Base-by-base conservation (phyloP, 2,113 vertebrate species). In the Apteryx owenii region DNA sequence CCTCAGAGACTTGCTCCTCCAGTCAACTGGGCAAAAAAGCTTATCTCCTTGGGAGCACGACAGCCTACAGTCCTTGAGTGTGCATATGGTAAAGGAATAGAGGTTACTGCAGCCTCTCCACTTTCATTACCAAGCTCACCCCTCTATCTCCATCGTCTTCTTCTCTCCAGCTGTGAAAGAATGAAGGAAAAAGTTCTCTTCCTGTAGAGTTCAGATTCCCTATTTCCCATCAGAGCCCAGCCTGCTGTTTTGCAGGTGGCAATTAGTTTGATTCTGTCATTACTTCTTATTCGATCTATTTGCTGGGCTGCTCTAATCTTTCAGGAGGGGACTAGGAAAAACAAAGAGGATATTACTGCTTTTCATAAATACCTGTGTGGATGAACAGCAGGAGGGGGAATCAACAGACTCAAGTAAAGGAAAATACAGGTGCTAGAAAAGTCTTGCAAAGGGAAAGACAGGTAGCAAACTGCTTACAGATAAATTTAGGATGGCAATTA, bases 41-140 rank as follows among this genome's bases (percentile, higher is more conserved):
- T 53, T 64, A 60, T 69, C 44, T 88, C 22, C n/a, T 50, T 2
- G 1, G 33, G 48, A 87, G 33, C 53, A 73, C 65, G 36, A n/a
- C 69, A 77, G 70, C 70, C 70, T 31, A 7, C 0, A 1, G 64
- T 42, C 58, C 65, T 61, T 0, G 2, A 46, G 53, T 2, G 10
- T 46, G 53, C 60, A n/a, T 28, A 71, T 40, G 65, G 51, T 60
- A 79, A 81, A 68, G 44, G 81, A 78, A 61, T 40, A 53, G 31
- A 62, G 6, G 53, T 26, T 92, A 53, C 26, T 54, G 61, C 82
- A 70, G 42, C 28, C 36, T n/a, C 33, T 53, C 31, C 1, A 1
- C 11, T 23, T 36, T 51, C 26, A 0, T 75, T 40, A 18, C 36
- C 18, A 79, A 14, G 14, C 31, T 85, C 48, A n/a, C 1, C 29